These are phyloP conservation scores for Charina bottae DNA, from an alignment of 2,113 vertebrate genomes.

Conservation along the genomic window DNA sequence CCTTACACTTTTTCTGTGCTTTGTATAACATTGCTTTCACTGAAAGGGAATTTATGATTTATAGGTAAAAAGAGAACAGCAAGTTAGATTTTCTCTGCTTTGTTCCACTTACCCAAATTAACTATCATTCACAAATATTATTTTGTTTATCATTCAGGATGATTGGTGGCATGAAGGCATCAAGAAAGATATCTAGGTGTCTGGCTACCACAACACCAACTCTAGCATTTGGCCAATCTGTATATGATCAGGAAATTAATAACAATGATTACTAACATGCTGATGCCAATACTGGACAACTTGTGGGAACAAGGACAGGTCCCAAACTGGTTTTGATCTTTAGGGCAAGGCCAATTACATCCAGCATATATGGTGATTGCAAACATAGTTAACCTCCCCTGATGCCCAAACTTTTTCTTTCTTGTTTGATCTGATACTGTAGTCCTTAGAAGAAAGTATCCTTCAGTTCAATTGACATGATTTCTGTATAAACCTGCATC, in stretches of 20 bases:
- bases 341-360: neutral
- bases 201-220: neutral
- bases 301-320: neutral
- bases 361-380: neutral
- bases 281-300: neutral
- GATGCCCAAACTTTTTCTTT: neutral
- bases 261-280: neutral
- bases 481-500: neutral
- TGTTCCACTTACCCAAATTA: neutral
- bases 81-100: neutral
- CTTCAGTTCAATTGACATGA: neutral
- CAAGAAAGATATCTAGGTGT: neutral
- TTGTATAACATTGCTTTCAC: neutral
- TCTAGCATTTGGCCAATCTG: neutral
- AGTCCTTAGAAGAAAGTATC: neutral
- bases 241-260: neutral
- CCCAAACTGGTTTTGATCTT: neutral
- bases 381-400: neutral
- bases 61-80: neutral
- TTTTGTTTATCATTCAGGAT: neutral
- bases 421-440: neutral
- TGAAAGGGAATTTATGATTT: neutral
- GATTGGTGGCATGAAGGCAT: neutral
- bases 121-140: neutral
- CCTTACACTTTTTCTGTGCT: neutral